Evolutionary conservation across 1,140 invertebrate genomes (phyloP).

Genomic region (Ips typographus): DNA sequence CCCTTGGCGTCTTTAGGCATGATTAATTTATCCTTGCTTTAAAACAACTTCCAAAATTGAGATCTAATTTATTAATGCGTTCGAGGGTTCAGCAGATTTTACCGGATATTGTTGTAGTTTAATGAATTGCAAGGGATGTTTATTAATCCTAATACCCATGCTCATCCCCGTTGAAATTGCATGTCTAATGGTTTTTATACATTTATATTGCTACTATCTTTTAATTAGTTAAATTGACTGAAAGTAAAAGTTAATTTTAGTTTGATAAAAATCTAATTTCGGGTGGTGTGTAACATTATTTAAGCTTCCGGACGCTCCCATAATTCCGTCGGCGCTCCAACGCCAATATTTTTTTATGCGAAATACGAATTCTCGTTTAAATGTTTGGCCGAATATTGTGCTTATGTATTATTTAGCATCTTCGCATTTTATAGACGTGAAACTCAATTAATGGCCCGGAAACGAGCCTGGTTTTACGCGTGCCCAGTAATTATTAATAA

Average conservation of each 20-base stretch:
- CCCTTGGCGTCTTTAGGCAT: slow-evolving; percentile 13
- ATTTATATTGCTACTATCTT: slow-evolving; percentile 3
- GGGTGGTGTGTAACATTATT: background rate
- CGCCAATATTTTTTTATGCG: slow-evolving; percentile 5
- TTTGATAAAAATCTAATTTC: slow-evolving; percentile 7
- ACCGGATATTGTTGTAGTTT: slow-evolving; percentile 21
- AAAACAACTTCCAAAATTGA: slow-evolving; percentile 21
- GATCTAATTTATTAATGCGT: slow-evolving; percentile 18
- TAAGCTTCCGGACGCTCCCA: slow-evolving; percentile 5
- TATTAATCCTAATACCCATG: slow-evolving; percentile 13
- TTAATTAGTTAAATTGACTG: too few relatives aligned
- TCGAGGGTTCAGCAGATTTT: slow-evolving; percentile 4
- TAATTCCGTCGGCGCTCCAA: slow-evolving; percentile 6
- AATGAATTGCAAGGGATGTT: slow-evolving; percentile 14
- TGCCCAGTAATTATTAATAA: too few relatives aligned
- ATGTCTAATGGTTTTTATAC: slow-evolving; percentile 16
- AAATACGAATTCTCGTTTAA: background rate
- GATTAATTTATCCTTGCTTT: slow-evolving; percentile 20
- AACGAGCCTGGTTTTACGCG: too few relatives aligned
- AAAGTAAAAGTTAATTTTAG: background rate
- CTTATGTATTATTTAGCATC: background rate
- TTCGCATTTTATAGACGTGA: background rate
- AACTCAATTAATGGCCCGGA: too few relatives aligned
- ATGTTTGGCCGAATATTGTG: background rate
- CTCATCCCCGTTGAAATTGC: slow-evolving; percentile 8